Evolutionary conservation across 1,140 invertebrate genomes (phyloP).

Genomic region (Rhopalosiphum padi): DNA sequence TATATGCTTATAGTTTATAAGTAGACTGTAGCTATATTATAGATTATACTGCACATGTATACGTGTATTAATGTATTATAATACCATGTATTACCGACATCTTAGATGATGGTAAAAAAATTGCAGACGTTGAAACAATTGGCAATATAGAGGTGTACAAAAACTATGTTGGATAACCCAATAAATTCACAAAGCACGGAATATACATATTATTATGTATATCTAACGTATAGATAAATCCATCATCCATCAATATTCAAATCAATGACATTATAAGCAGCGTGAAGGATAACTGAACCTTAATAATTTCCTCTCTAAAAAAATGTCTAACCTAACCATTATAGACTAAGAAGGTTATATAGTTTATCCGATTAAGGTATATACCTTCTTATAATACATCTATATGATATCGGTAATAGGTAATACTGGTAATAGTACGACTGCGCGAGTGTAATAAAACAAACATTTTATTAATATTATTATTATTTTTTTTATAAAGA

Average conservation of each 20-base stretch:
- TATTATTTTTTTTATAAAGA: not conserved
- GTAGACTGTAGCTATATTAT: not conserved
- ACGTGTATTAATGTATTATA: not conserved
- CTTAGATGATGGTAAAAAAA: not conserved
- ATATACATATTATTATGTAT: not conserved
- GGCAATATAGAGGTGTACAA: not conserved
- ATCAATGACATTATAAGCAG: slow-evolving; percentile 16
- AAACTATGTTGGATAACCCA: not conserved
- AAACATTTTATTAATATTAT: not conserved
- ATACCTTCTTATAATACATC: not conserved
- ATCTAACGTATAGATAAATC: not conserved
- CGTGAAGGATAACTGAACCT: slow-evolving; percentile 28
- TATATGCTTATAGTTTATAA: too few relatives aligned
- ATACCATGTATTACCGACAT: not conserved
- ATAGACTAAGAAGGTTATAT: slow-evolving; percentile 28
- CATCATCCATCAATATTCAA: slow-evolving; percentile 29
- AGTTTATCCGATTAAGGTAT: slow-evolving; percentile 29
- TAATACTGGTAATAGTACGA: not conserved
- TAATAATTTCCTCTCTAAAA: slow-evolving; percentile 33
- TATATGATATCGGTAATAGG: not conserved
- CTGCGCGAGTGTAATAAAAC: not conserved
- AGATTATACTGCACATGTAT: not conserved
- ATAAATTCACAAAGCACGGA: not conserved
- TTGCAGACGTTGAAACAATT: not conserved
- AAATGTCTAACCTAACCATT: not conserved